Percentiles rank a stretch among this genome's conserved stretches.
These are phyloP conservation scores for Petrolisthes cinctipes DNA, from an alignment of 2,888 invertebrate genomes.

Conservation along the genomic window DNA sequence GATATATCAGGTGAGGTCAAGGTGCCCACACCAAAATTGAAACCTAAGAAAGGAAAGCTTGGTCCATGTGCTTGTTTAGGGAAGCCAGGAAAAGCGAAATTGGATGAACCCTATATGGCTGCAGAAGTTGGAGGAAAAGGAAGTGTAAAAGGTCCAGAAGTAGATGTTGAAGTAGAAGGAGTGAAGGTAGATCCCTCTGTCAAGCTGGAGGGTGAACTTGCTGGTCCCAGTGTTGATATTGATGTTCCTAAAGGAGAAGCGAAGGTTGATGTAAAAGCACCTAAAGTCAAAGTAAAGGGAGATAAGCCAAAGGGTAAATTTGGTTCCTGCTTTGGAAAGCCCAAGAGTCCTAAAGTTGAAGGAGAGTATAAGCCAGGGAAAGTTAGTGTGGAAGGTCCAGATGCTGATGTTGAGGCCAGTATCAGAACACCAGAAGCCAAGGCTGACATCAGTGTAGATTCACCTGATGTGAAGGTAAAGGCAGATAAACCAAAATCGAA, in stretches of 20 bases:
- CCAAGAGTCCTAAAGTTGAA: slow-evolving; percentile 33
- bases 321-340: slow-evolving; percentile 51
- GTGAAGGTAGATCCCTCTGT: slow-evolving; percentile 20
- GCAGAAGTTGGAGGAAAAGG: slow-evolving; percentile 12
- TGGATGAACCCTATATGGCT: slow-evolving; percentile 40
- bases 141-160: slow-evolving; percentile 4
- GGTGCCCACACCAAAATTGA: slow-evolving; percentile 25
- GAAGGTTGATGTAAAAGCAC: slow-evolving; percentile 33
- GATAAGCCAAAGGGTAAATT: slow-evolving; percentile 40
- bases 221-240: slow-evolving; percentile 33
- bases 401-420: slow-evolving; percentile 19
- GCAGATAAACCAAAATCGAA: slow-evolving; percentile 41
- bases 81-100: slow-evolving; percentile 30
- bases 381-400: slow-evolving; percentile 33
- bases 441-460: slow-evolving; percentile 19
- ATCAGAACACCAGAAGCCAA: slow-evolving; percentile 27
- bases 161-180: neutral
- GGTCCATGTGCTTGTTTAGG: slow-evolving; percentile 48
- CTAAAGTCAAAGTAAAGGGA: slow-evolving; percentile 46
- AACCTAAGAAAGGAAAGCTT: slow-evolving; percentile 37
- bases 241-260: slow-evolving; percentile 26
- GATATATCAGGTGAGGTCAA: slow-evolving; percentile 25
- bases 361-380: slow-evolving; percentile 46
- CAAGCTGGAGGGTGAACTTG: slow-evolving; percentile 39
- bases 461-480: slow-evolving; percentile 31